Conservation (phyloP, 37 sponge, comb jelly and placozoan genomes). For the Petrosia ficiformis region DNA sequence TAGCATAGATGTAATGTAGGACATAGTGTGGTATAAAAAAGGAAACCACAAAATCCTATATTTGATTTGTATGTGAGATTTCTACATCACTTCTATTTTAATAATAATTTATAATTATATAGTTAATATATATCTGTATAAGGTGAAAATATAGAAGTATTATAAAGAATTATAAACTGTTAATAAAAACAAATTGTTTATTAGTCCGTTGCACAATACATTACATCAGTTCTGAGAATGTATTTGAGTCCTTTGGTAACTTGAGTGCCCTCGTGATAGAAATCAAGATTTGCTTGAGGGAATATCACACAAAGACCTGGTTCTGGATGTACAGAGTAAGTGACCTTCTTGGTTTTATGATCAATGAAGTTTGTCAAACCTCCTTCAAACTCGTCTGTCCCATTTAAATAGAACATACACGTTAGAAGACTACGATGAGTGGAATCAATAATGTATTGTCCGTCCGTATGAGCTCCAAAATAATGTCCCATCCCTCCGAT, state of each 20-base stretch:
- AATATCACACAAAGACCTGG: slow-evolving; percentile 82
- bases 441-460: slow-evolving; percentile 32
- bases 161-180: neutral
- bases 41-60: no score
- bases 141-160: no score
- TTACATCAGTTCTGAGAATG: slow-evolving; percentile 82
- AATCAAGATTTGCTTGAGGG: slow-evolving; percentile 38
- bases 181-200: neutral
- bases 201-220: slow-evolving; percentile 37
- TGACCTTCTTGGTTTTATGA: slow-evolving; percentile 5
- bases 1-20: no score
- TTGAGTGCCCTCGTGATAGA: slow-evolving; percentile 64
- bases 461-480: slow-evolving; percentile 78
- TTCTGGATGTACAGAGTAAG: slow-evolving; percentile 45
- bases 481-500: slow-evolving; percentile 55
- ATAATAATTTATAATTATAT: no score
- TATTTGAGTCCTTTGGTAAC: slow-evolving; percentile 77
- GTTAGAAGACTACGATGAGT: slow-evolving; percentile 52
- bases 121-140: no score
- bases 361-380: slow-evolving; percentile 74
- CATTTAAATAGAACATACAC: slow-evolving; percentile 83
- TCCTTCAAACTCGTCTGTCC: slow-evolving; percentile 69
- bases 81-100: no score
- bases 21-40: no score
- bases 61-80: no score